Percentiles rank a stretch among this genome's conserved stretches.
Evolutionary conservation across 2,113 vertebrate genomes (phyloP).

Genomic region (Silurus asotus): DNA sequence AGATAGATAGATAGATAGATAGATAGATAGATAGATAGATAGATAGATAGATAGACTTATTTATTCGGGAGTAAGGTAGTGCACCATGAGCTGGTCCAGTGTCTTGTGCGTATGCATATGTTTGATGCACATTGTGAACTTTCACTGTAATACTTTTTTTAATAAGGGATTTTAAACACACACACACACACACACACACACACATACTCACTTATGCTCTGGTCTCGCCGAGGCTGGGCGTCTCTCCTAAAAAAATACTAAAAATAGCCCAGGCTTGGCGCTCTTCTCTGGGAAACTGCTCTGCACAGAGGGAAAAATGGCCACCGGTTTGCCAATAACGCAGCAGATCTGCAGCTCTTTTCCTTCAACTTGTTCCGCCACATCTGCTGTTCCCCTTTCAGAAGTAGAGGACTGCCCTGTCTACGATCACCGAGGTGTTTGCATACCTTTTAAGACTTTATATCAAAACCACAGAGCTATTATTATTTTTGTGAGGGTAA

Average conservation of each 20-base stretch:
- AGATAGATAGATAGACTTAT: too few species aligned
- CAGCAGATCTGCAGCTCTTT: constrained; percentile 70
- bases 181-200: too few species aligned
- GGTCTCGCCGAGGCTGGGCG: constrained; percentile 55
- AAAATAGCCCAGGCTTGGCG: constrained; percentile 56
- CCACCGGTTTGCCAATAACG: constrained; percentile 68
- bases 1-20: too few species aligned
- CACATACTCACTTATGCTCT: neutral
- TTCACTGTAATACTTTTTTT: too few species aligned
- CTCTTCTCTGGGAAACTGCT: constrained; percentile 21
- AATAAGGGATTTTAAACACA: too few species aligned
- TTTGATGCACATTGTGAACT: neutral
- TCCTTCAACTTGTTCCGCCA: neutral
- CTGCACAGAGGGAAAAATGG: constrained; percentile 54
- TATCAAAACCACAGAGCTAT: constrained; percentile 78
- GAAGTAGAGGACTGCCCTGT: constrained; percentile 71
- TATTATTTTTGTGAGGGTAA: constrained; percentile 89
- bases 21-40: too few species aligned
- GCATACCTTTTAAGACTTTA: constrained; percentile 72
- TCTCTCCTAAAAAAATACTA: constrained; percentile 33
- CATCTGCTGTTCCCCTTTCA: constrained; percentile 57
- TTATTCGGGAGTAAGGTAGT: too few species aligned
- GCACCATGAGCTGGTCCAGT: neutral
- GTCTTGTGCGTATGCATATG: neutral
- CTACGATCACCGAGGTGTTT: constrained; percentile 72